Evolutionary conservation across 1,140 invertebrate genomes (phyloP), one percentile per base, ranked within the genome.

Genomic region (Lerema accius): DNA sequence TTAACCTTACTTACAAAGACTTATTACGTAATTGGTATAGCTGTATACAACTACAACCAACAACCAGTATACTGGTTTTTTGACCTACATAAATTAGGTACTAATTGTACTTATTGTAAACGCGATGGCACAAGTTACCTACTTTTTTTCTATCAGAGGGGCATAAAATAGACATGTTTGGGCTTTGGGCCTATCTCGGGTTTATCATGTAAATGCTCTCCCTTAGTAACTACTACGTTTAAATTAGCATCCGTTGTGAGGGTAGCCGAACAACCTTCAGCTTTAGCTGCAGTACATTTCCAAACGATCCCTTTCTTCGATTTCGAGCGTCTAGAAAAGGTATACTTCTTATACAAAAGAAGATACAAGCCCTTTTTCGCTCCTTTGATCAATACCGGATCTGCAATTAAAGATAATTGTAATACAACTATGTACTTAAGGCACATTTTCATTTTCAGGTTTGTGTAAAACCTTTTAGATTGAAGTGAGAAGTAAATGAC

Each of bases 151-250:
- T 43, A 16, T 39, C 35, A 56, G n/a, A 48, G 68, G n/a, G 84
- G 72, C 49, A 76, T 76, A 67, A 90, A 90, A 72, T 87, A 90
- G 1, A 90, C 82, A 65, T 90, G 87, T 64, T 86, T 90, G 7
- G 80, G 82, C 45, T 82, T 89, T 14, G 46, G 16, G 4, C 75
- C 68, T 6, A 60, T 40, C 15, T 67, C 65, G 0, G 82, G 73
- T 32, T 61, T 66, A 14, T 49, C 37, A 43, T 90, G 87, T 13
- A 56, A 67, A 62, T 90, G 87, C 4, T 48, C 46, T 0, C 74
- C 76, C 48, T 82, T 90, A 0, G 26, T 58, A 3, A 68, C 32
- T 0, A 88, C 78, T 0, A 90, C 71, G 39, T 80, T 82, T 10
- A 90, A 65, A 43, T 80, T 80, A 3, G 78, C 62, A 51, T 88